These are phyloP conservation scores for Podiceps cristatus DNA, from an alignment of 2,113 vertebrate species.

Conservation along the genomic window DNA sequence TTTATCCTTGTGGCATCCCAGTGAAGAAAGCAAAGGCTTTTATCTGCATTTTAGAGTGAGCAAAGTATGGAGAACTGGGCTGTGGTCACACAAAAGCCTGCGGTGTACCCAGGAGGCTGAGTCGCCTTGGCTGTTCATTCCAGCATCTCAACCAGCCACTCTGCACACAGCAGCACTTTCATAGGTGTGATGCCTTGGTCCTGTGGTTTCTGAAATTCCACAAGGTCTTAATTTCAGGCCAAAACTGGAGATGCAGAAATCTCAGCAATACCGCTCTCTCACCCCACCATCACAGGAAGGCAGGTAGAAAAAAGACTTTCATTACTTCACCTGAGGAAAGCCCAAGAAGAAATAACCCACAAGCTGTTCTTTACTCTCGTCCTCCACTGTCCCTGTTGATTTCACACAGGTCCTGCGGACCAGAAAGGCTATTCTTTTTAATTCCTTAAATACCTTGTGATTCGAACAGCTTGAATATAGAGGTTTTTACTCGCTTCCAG, in stretches of 20 bases:
- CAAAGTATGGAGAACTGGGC: not conserved
- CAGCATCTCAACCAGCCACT: not conserved
- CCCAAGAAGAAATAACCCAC: not conserved
- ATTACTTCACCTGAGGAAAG: not conserved
- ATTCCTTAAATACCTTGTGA: conserved; percentile 8
- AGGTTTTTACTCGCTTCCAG: conserved; percentile 32
- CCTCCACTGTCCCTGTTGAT: not conserved
- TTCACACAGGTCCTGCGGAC: not conserved
- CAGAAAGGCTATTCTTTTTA: not conserved
- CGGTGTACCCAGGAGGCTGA: not conserved
- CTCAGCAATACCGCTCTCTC: not conserved
- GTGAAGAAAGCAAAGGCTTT: not conserved
- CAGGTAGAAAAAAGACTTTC: not conserved
- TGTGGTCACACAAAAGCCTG: not conserved
- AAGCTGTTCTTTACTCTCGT: not conserved
- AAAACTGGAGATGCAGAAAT: not conserved
- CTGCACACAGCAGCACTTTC: not conserved
- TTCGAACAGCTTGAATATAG: conserved; percentile 11
- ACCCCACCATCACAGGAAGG: not conserved
- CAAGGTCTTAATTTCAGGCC: not conserved
- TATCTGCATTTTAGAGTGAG: not conserved
- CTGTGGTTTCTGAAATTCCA: not conserved
- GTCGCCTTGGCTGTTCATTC: not conserved
- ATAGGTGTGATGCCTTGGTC: not conserved
- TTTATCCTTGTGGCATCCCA: not conserved